Conservation (phyloP, 2,113 vertebrate species). For the Tragelaphus buxtoni region DNA sequence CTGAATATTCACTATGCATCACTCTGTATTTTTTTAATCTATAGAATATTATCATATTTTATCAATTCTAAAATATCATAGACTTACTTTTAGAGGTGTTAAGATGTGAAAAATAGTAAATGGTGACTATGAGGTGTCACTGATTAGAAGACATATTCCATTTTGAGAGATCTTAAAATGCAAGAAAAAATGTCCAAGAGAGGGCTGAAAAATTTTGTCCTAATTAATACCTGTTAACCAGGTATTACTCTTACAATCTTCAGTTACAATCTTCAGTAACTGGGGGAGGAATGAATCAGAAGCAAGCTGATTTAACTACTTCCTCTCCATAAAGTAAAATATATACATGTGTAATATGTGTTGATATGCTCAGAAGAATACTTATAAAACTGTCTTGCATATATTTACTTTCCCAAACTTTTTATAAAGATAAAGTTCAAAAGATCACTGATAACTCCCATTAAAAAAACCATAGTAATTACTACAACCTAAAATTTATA, state of each 20-base stretch:
- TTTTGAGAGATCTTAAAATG: slow-evolving; percentile 1
- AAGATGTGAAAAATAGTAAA: neutral
- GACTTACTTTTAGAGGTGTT: neutral
- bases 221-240: neutral
- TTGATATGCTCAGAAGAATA: neutral
- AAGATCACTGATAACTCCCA: neutral
- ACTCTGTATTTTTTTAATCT: neutral
- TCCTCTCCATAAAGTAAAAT: neutral
- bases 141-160: neutral
- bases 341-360: neutral
- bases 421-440: neutral
- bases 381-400: neutral
- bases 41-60: neutral
- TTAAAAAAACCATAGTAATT: neutral
- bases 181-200: neutral
- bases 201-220: neutral
- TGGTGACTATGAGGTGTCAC: neutral
- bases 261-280: neutral
- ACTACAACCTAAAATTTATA: slow-evolving; percentile 27
- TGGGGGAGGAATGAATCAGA: neutral
- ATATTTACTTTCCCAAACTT: neutral
- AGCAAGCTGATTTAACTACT: neutral
- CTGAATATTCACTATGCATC: neutral
- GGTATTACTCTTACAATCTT: neutral
- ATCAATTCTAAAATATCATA: neutral